Evolutionary conservation across 2,113 vertebrate species (phyloP).

Genomic region (Rattus norvegicus): DNA sequence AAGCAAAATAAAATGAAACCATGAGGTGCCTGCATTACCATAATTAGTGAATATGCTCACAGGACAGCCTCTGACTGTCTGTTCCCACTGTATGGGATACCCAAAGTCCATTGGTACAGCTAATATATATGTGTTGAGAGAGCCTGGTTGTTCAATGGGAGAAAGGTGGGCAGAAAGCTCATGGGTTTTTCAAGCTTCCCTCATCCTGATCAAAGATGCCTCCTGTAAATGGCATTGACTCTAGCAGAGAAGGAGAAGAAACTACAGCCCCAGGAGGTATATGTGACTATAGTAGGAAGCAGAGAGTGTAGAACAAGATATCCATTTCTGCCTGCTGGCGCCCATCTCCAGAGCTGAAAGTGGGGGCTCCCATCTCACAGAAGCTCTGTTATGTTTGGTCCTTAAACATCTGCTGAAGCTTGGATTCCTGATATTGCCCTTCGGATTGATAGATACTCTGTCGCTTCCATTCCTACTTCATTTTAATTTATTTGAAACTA

Average conservation of each 20-base stretch:
- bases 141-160: neutral
- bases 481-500: neutral
- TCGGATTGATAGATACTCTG: neutral
- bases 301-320: neutral
- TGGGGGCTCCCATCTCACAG: neutral
- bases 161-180: neutral
- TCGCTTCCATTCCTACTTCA: neutral
- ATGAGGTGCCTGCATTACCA: constrained; percentile 49
- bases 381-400: accelerated
- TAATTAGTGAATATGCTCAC: constrained; percentile 59
- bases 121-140: neutral
- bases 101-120: constrained; percentile 5
- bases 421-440: neutral
- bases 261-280: too few relatives aligned
- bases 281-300: too few relatives aligned
- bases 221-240: neutral
- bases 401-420: neutral
- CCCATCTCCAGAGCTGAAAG: neutral
- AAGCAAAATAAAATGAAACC: constrained; percentile 62
- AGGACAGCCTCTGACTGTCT: neutral
- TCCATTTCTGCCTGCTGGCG: too few relatives aligned
- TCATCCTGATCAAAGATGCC: neutral
- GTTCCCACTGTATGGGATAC: neutral
- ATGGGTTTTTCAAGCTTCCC: neutral
- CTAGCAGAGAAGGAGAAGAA: neutral